Base-by-base conservation (phyloP, 2,797 vertebrate genomes). In the Tarsius wallacei region DNA sequence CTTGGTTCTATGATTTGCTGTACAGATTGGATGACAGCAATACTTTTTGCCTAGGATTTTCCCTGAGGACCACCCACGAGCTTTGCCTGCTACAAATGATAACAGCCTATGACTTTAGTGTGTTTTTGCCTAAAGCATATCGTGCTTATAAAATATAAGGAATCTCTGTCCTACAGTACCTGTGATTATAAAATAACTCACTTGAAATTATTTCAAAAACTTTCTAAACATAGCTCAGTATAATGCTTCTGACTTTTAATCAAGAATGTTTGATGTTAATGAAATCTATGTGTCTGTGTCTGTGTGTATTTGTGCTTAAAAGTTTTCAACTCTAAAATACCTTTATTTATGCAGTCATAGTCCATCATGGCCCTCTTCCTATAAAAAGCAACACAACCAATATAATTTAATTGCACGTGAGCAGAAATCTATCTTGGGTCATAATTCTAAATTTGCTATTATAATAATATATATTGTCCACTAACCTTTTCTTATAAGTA, bases 51-150 rank as follows among this genome's bases (percentile, higher is more conserved):
- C 74, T n/a, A 26, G 26, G 57, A 64, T 91, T 93, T 95, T 73
- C 89, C 87, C n/a, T 3, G 78, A 96, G 91, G 97, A 96, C 97
- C 97, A 97, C 90, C 95, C 97, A 97, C 71, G 96, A 90, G 87
- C 78, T 96, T 57, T 87, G 85, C 26, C 42, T 83, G 53, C 61
- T 90, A 70, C 70, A 89, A 89, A 96, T 22, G 66, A 55, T 74
- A 94, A 78, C 36, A 71, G 86, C 21, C 70, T 85, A 87, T 24
- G 94, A 92, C 74, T 94, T 86, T 16, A 68, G 53, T 55, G 87
- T 61, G 57, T 31, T 93, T 96, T 87, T 85, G 95, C 89, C 68
- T 97, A 80, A 93, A 98, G 96, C 71, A 59, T 89, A 66, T 42
- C 91, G 71, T 85, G 53, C 28, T 59, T 96, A 96, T 90, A 73